A percentile compares a stretch with the other conserved stretches of the same genome.
Conservation (phyloP, 2,888 invertebrate species). For the Linnaemya vulpina region DNA sequence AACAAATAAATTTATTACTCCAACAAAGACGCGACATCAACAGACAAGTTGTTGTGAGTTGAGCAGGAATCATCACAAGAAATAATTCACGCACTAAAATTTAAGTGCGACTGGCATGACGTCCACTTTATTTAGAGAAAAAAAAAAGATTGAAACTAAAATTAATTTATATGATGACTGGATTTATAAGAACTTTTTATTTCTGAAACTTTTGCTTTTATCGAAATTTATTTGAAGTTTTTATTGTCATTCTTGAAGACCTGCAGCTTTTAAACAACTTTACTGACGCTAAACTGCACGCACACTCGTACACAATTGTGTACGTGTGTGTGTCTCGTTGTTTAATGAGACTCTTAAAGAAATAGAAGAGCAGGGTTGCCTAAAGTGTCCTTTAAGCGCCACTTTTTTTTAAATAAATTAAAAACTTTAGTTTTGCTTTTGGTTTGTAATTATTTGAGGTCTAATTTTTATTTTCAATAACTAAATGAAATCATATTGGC, state of each 20-base stretch:
- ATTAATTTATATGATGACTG: not conserved
- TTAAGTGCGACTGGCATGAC: not conserved
- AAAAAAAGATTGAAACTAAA: not conserved
- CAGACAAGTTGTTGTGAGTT: not conserved
- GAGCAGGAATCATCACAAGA: not conserved
- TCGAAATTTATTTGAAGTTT: not conserved
- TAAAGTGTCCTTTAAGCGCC: too few species aligned
- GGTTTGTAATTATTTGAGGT: too few species aligned
- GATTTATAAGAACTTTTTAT: not conserved
- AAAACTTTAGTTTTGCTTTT: too few species aligned
- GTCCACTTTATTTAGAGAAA: not conserved
- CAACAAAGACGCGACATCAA: not conserved
- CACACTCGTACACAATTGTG: too few species aligned
- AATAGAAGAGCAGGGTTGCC: too few species aligned
- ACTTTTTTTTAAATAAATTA: too few species aligned
- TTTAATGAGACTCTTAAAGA: too few species aligned
- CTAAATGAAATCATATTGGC: too few species aligned
- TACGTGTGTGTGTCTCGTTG: too few species aligned
- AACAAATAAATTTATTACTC: not conserved
- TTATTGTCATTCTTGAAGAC: not conserved
- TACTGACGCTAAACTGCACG: too few species aligned
- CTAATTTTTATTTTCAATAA: too few species aligned
- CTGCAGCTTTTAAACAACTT: not conserved
- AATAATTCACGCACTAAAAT: not conserved
- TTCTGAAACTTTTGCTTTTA: not conserved